Percentiles rank a stretch among this genome's conserved stretches.
phyloP scores from a whole-genome alignment of 1,140 invertebrate genomes.

The Capitella teleta region DNA sequence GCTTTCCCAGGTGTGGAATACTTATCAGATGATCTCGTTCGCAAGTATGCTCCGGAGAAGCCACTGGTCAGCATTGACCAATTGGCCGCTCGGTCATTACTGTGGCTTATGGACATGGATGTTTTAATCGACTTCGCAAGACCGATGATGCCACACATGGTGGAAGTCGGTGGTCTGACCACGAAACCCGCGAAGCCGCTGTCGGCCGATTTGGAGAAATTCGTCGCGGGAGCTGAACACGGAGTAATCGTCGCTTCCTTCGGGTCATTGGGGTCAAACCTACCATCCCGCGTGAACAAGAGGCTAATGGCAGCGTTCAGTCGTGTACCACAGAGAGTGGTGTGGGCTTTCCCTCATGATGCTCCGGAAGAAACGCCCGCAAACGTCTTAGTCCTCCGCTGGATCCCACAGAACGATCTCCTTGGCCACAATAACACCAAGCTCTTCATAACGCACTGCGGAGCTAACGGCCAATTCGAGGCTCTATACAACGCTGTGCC shows the following conservation, averaged over 20 bases:
- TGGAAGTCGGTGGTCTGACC: neutral
- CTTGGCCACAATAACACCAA: slow-evolving; percentile 47
- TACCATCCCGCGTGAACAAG: slow-evolving; percentile 13
- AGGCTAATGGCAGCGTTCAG: slow-evolving; percentile 41
- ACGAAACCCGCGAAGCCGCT: neutral
- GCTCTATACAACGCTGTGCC: slow-evolving; percentile 14
- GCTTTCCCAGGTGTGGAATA: too few relatives aligned
- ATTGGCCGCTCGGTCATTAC: neutral
- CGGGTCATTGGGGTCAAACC: slow-evolving; percentile 1
- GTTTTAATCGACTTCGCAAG: neutral
- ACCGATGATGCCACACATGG: neutral
- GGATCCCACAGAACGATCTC: slow-evolving; percentile 53
- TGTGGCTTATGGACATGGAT: neutral
- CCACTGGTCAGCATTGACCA: neutral
- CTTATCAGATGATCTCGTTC: neutral
- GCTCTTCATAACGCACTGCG: slow-evolving; percentile 13
- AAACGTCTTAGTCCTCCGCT: slow-evolving; percentile 54
- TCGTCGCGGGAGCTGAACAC: neutral
- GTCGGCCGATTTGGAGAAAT: slow-evolving; percentile 1
- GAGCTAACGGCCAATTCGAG: slow-evolving; percentile 12
- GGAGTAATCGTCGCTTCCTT: slow-evolving; percentile 7
- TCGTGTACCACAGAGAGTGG: slow-evolving; percentile 41
- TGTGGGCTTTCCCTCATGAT: slow-evolving; percentile 48
- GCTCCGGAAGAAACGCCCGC: slow-evolving; percentile 37
- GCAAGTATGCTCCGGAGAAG: slow-evolving; percentile 1